Conservation (phyloP, 2,797 vertebrate species). For the Sciurus vulgaris region DNA sequence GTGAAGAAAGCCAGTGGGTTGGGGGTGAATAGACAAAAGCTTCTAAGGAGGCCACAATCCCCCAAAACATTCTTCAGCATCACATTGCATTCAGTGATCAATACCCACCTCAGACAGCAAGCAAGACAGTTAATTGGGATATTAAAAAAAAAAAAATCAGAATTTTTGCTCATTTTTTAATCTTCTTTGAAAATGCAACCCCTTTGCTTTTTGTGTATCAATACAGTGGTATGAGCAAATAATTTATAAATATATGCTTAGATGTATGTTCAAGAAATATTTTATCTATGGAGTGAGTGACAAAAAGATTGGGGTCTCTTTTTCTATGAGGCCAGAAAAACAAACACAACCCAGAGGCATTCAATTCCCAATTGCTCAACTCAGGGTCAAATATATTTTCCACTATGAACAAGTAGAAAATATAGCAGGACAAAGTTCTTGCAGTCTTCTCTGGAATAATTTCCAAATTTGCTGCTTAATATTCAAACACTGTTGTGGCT, state of each 20-base stretch:
- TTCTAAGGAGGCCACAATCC: neutral
- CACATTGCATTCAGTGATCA: neutral
- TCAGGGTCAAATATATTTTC: neutral
- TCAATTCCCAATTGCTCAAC: neutral
- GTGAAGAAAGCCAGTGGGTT: neutral
- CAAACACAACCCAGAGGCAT: neutral
- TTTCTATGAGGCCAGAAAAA: neutral
- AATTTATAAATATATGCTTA: neutral
- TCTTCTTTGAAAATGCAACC: constrained; percentile 17
- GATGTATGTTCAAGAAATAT: neutral
- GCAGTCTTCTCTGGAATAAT: neutral
- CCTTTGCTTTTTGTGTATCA: neutral
- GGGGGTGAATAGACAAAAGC: neutral
- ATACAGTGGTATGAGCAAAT: neutral
- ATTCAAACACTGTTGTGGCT: neutral
- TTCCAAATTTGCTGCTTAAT: neutral
- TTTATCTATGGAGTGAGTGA: neutral
- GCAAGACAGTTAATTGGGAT: neutral
- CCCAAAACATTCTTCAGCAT: neutral
- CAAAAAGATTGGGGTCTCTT: neutral
- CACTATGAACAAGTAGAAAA: neutral
- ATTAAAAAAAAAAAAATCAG: neutral
- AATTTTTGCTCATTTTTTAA: constrained; percentile 17
- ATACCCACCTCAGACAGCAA: neutral
- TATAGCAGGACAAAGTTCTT: neutral